phyloP scores from a whole-genome alignment of 2,113 vertebrate genomes.

The Chionomys nivalis region DNA sequence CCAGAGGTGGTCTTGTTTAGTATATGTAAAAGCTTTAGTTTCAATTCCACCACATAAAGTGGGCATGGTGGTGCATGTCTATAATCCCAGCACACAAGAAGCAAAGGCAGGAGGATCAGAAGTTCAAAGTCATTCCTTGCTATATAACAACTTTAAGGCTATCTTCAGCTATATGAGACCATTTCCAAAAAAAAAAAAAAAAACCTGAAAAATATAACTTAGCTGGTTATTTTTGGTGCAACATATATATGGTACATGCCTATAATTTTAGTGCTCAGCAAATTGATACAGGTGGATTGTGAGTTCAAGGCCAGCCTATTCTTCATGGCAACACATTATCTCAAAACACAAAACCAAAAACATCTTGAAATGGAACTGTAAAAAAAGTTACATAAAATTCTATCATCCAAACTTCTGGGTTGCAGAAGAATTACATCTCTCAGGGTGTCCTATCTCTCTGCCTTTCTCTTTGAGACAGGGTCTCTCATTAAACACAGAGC shows the following conservation, averaged over 20 bases:
- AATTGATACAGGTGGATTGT: neutral
- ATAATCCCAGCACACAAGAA: neutral
- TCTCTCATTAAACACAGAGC: neutral
- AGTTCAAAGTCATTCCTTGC: neutral
- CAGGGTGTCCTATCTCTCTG: neutral
- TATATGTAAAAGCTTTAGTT: neutral
- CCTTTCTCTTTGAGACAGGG: neutral
- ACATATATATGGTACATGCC: neutral
- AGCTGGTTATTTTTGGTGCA: neutral
- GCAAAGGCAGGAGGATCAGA: neutral
- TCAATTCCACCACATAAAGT: neutral
- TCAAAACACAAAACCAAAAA: neutral
- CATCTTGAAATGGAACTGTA: slow-evolving; percentile 37
- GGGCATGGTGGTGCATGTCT: neutral
- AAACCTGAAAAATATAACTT: neutral
- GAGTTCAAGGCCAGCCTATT: neutral
- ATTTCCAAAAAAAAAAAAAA: neutral
- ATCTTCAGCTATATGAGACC: neutral
- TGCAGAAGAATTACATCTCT: slow-evolving; percentile 17
- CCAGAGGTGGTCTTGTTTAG: neutral
- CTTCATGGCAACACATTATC: neutral
- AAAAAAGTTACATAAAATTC: slow-evolving; percentile 49
- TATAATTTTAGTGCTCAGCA: neutral
- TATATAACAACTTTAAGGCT: neutral
- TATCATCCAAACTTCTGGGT: slow-evolving; percentile 46